Percentiles rank a stretch among this genome's conserved stretches.
Evolutionary conservation across 2,797 vertebrate species (phyloP).

Genomic region (Lepilemur ruficaudatus): DNA sequence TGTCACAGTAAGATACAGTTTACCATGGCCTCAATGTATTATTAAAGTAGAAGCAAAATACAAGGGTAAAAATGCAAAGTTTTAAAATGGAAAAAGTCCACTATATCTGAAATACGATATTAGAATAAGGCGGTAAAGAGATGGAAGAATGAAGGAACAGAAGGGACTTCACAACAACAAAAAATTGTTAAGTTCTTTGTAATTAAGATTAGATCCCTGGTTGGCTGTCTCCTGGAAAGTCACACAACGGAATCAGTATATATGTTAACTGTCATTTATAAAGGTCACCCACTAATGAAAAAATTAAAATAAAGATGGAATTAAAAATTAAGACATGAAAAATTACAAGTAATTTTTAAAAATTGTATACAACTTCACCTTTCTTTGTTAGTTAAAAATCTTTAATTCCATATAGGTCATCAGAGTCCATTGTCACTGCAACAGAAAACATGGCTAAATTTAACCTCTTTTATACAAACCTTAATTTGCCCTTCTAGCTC

Average conservation of each 20-base stretch:
- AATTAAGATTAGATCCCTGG: not conserved
- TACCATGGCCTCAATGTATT: not conserved
- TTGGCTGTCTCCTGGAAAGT: not conserved
- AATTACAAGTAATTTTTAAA: not conserved
- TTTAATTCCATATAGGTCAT: not conserved
- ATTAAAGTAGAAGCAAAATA: conserved; percentile 54
- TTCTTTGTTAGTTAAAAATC: conserved; percentile 17
- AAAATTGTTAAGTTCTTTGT: not conserved
- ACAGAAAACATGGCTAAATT: not conserved
- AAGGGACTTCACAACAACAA: conserved; percentile 7
- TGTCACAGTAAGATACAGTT: conserved; percentile 27
- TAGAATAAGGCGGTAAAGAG: not conserved
- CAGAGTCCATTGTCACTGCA: not conserved
- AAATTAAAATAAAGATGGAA: conserved; percentile 48
- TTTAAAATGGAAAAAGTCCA: conserved; percentile 6
- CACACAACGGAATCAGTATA: not conserved
- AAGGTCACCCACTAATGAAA: not conserved
- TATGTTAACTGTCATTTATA: not conserved
- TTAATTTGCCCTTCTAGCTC: conserved; percentile 90
- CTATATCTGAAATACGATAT: not conserved
- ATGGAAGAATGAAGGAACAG: not conserved
- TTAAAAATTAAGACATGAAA: conserved; percentile 50
- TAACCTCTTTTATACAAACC: conserved; percentile 85
- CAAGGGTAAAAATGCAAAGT: not conserved
- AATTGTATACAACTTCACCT: not conserved